These are phyloP conservation scores for Oscheius sp. DNA, from an alignment of 2,888 invertebrate species.

Conservation along the genomic window DNA sequence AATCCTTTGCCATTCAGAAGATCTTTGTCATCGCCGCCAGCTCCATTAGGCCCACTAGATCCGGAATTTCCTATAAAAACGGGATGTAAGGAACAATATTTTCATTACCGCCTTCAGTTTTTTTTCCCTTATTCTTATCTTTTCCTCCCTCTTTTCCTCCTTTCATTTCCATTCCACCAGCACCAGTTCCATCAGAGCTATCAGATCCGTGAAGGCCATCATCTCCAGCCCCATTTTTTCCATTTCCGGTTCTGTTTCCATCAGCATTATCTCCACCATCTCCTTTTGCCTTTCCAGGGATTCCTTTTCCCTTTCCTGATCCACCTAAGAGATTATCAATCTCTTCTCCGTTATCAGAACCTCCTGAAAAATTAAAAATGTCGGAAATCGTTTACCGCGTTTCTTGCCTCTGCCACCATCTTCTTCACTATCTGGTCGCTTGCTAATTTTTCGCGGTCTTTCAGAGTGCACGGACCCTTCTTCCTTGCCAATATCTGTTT, in stretches of 20 bases:
- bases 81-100: too few relatives aligned
- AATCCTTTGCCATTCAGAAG: too few relatives aligned
- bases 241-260: slow-evolving; percentile 31
- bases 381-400: too few relatives aligned
- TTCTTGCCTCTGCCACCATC: slow-evolving; percentile 16
- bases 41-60: neutral
- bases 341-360: too few relatives aligned
- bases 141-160: slow-evolving; percentile 39
- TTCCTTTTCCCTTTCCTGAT: slow-evolving; percentile 1
- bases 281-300: slow-evolving; percentile 34
- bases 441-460: too few relatives aligned
- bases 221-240: slow-evolving; percentile 30
- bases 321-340: too few relatives aligned
- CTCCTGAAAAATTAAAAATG: too few relatives aligned
- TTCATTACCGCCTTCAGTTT: slow-evolving; percentile 13
- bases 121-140: slow-evolving; percentile 33
- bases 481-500: neutral
- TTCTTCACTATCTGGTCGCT: slow-evolving; percentile 11
- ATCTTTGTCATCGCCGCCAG: neutral
- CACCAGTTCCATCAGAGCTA: neutral
- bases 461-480: neutral
- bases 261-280: slow-evolving; percentile 41
- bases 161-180: neutral
- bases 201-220: neutral
- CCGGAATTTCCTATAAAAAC: neutral